Base-by-base conservation (phyloP, 2,797 vertebrate species). In the Fistularia tabacaria region DNA sequence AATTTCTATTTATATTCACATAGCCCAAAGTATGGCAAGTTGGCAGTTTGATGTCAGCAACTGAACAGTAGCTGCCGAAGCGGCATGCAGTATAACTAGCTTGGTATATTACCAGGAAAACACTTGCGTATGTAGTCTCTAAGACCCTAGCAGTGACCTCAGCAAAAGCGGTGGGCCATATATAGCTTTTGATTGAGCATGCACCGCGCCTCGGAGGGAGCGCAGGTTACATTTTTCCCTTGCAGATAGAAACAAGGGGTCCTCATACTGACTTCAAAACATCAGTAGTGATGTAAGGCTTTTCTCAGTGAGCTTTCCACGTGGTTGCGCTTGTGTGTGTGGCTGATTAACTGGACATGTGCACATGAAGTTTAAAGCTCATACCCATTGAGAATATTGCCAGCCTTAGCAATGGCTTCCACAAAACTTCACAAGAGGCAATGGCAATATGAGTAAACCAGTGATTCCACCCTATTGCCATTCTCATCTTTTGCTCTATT, bases 141-240 rank as follows among this genome's bases (percentile, higher is more conserved):
- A 52, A 62, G 71, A 66, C 76, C 81, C 73, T 64, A 74, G 71
- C 72, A 50, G 82, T 85, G 84, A 85, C 84, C 82, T 80, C 80
- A 72, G 54, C 72, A 8, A 54, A 74, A 71, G 82, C 86, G 69
- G 37, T 55, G 82, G 79, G 84, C 81, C 66, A 62, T 77, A 82
- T 85, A 75, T 65, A 70, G 66, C 71, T 80, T 75, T 79, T 77
- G 80, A 84, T 77, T 82, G 82, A 81, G 80, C 82, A 77, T 80
- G 70, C 80, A 76, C 53, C 59, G 36, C 71, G 66, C 75, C 79
- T 83, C 74, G 38, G 70, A 86, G 81, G 84, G 69, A 71, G 64
- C 43, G 62, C 72, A 57, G 83, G 82, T 85, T 83, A 76, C 71
- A 70, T 81, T 77, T 80, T 77, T 73, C 54, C 76, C 70, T 64